These are phyloP conservation scores for Malacosoma neustria DNA, from an alignment of 2,888 invertebrate genomes.

Conservation along the genomic window DNA sequence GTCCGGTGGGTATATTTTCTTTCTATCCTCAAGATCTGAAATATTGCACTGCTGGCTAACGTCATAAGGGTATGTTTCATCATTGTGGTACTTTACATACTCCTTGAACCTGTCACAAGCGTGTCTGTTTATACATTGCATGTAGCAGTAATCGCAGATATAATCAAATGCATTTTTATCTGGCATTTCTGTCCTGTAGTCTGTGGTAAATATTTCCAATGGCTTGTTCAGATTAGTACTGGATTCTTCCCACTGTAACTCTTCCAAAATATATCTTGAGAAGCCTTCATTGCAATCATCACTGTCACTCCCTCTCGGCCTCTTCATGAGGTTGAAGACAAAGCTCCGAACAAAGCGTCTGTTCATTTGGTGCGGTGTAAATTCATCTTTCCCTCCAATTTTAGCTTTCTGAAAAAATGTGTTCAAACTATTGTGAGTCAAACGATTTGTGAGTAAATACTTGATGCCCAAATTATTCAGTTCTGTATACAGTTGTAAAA, in stretches of 20 bases:
- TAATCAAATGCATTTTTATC: conserved; percentile 14
- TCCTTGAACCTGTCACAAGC: conserved; percentile 12
- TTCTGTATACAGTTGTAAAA: conserved; percentile 18
- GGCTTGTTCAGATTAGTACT: conserved; percentile 2
- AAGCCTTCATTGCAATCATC: conserved; percentile 7
- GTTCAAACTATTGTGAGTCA: conserved; percentile 9
- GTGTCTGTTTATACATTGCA: conserved; percentile 14
- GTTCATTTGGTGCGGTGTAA: conserved; percentile 11
- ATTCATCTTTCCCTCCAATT: conserved; percentile 6
- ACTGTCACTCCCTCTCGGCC: conserved; percentile 7
- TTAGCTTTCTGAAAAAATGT: conserved; percentile 5
- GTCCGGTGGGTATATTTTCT: conserved; percentile 4
- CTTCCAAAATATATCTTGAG: conserved; percentile 1
- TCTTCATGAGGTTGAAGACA: conserved; percentile 13
- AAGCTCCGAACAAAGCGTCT: conserved; percentile 11
- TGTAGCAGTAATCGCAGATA: conserved; percentile 14
- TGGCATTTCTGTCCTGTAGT: conserved; percentile 12
- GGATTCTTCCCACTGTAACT: background rate
- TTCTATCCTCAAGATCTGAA: background rate
- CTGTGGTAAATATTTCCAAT: conserved; percentile 11
- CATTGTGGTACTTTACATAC: conserved; percentile 3
- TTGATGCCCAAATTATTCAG: conserved; percentile 13
- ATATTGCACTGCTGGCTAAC: background rate
- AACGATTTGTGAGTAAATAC: conserved; percentile 11
- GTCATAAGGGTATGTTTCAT: background rate